Conservation (phyloP, 2,888 invertebrate genomes). For the Agriopis leucophaearia region DNA sequence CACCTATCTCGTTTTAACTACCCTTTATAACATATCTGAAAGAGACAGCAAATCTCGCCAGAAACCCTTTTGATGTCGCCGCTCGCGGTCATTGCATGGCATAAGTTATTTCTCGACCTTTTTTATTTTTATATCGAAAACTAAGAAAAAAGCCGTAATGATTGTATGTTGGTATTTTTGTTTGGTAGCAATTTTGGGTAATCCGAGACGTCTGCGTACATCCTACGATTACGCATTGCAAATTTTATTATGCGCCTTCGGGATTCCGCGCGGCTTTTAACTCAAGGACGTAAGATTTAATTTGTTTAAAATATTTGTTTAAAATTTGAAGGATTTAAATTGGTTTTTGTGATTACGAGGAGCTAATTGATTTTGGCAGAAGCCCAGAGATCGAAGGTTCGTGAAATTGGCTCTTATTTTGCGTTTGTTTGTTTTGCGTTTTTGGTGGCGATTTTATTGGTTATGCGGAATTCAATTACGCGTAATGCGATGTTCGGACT, state of each 20-base stretch:
- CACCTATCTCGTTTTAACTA: slow-evolving; percentile 53
- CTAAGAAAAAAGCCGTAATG: slow-evolving; percentile 72
- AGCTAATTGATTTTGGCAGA: slow-evolving; percentile 81
- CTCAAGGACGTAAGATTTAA: slow-evolving; percentile 22
- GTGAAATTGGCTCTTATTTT: slow-evolving; percentile 62
- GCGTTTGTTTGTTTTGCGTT: slow-evolving; percentile 66
- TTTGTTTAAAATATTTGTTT: slow-evolving; percentile 23
- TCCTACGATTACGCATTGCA: slow-evolving; percentile 68
- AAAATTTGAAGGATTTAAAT: slow-evolving; percentile 22
- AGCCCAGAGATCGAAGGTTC: slow-evolving; percentile 66
- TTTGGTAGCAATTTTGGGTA: slow-evolving; percentile 78
- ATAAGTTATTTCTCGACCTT: slow-evolving; percentile 66
- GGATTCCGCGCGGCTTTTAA: slow-evolving; percentile 30
- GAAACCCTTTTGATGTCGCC: slow-evolving; percentile 79
- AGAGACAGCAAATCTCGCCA: slow-evolving; percentile 65
- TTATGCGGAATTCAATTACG: slow-evolving; percentile 59
- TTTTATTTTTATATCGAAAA: slow-evolving; percentile 79
- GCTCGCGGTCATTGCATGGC: slow-evolving; percentile 76
- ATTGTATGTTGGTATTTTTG: slow-evolving; percentile 66
- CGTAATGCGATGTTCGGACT: slow-evolving; percentile 37
- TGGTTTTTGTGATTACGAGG: slow-evolving; percentile 64
- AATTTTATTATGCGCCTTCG: slow-evolving; percentile 36
- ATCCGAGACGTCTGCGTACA: slow-evolving; percentile 69
- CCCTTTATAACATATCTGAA: slow-evolving; percentile 44
- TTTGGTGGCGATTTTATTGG: slow-evolving; percentile 55